Evolutionary conservation across 1,140 invertebrate species (phyloP).

Genomic region (Tachypleus tridentatus): DNA sequence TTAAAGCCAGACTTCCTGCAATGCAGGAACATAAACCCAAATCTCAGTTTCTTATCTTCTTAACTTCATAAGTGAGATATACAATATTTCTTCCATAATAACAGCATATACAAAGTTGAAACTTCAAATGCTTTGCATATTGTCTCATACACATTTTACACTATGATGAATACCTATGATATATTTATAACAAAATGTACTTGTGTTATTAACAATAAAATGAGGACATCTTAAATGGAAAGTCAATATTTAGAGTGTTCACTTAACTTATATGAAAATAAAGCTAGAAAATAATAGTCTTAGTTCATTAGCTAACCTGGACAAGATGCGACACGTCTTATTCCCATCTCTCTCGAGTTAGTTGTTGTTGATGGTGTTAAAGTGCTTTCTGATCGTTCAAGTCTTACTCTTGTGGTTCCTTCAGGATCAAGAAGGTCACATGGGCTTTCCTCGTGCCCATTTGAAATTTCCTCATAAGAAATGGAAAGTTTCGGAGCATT

Average conservation of each 20-base stretch:
- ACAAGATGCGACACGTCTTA: slow-evolving; percentile 38
- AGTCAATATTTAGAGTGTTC: neutral
- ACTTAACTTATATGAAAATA: neutral
- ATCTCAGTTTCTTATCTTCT: too few relatives aligned
- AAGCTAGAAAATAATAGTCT: neutral
- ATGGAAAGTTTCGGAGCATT: neutral
- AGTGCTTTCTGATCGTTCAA: slow-evolving; percentile 23
- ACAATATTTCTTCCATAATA: too few relatives aligned
- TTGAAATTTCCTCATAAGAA: slow-evolving; percentile 10
- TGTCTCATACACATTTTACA: too few relatives aligned
- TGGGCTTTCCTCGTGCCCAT: slow-evolving; percentile 20
- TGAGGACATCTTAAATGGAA: too few relatives aligned
- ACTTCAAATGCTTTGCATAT: too few relatives aligned
- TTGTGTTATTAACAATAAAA: too few relatives aligned
- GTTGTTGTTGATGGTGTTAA: slow-evolving; percentile 13
- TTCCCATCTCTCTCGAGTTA: slow-evolving; percentile 20
- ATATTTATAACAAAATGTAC: too few relatives aligned
- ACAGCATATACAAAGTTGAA: too few relatives aligned
- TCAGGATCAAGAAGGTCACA: slow-evolving; percentile 4
- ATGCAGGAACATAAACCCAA: too few relatives aligned
- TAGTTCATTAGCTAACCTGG: slow-evolving; percentile 29
- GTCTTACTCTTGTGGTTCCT: slow-evolving; percentile 2
- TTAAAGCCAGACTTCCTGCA: too few relatives aligned
- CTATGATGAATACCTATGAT: too few relatives aligned
- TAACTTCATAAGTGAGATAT: too few relatives aligned